Base-by-base conservation (phyloP, 2,113 vertebrate species). In the Phocoena phocoena region DNA sequence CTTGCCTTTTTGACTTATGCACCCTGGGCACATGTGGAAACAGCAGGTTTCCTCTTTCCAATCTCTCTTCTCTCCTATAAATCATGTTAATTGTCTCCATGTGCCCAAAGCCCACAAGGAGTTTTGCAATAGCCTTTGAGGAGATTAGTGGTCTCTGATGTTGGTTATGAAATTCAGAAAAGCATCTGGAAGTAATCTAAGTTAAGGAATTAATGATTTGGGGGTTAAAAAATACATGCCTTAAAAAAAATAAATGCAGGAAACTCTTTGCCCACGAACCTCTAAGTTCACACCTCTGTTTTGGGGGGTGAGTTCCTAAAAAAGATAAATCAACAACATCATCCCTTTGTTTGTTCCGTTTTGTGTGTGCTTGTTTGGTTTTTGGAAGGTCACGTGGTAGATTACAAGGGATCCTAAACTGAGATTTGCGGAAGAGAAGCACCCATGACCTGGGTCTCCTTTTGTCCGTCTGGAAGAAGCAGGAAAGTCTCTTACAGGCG, bases 171-270 rank as follows among this genome's bases (percentile, higher is more conserved):
- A 82, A 94, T 58, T 90, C 92, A 79, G 84, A 84, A 63, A 21
- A 63, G 76, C 98, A 97, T 95, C 97, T 97, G 96, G 97, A 97
- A 97, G 90, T 62, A n/a, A 92, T 96, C 96, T 88, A 36, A 73
- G 70, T 88, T 60, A 68, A 88, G 93, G 84, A 94, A 96, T 96
- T 82, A 96, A 95, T 90, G 90, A 96, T 90, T 92, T 58, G 25
- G 15, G 83, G 87, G 85, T 92, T 96, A 93, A 96, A 97, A 85
- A 96, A 95, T 68, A 88, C 93, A 85, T 20, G 36, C n/a, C 68
- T 91, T 94, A 28, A 87, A 88, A 90, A 84, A 91, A 97, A 91
- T 85, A 97, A 88, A 93, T 38, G 83, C 23, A 88, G 95, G 71
- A 71, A 71, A 89, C 76, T 73, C 83, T 50, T 71, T 67, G 65